A percentile compares a stretch with the other conserved stretches of the same genome.
Evolutionary conservation across 1,140 invertebrate genomes (phyloP).

Genomic region (Hypothenemus hampei): DNA sequence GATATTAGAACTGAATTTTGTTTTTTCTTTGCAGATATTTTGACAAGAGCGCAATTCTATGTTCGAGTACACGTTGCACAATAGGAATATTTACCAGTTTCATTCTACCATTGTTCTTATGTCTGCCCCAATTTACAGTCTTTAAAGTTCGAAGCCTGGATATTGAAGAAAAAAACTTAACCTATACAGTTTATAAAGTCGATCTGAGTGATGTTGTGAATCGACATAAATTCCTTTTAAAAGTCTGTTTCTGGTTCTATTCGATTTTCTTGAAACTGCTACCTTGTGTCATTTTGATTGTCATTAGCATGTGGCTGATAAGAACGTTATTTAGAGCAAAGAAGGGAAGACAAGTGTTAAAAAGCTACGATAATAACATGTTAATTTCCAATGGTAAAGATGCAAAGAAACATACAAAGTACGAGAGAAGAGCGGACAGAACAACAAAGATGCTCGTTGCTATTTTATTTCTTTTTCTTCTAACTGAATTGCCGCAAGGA

Average conservation of each 20-base stretch:
- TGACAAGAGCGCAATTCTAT: slow-evolving; percentile 54
- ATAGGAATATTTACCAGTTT: slow-evolving; percentile 69
- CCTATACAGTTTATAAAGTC: slow-evolving; percentile 59
- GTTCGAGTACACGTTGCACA: slow-evolving; percentile 64
- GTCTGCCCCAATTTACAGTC: slow-evolving; percentile 71
- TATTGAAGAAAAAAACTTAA: slow-evolving; percentile 45
- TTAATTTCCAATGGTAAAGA: slow-evolving; percentile 35
- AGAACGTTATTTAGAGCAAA: slow-evolving; percentile 66
- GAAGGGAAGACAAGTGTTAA: slow-evolving; percentile 60
- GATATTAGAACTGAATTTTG: neutral
- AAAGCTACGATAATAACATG: slow-evolving; percentile 57
- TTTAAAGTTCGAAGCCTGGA: slow-evolving; percentile 54
- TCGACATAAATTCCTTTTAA: slow-evolving; percentile 55
- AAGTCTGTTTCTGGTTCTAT: slow-evolving; percentile 84
- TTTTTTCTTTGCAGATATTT: slow-evolving; percentile 52
- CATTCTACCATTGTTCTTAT: slow-evolving; percentile 68
- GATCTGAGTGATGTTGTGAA: slow-evolving; percentile 55
- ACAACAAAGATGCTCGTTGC: slow-evolving; percentile 89
- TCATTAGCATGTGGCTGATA: slow-evolving; percentile 77
- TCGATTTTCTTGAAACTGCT: slow-evolving; percentile 78
- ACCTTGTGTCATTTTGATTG: slow-evolving; percentile 76
- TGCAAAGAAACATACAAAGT: slow-evolving; percentile 48
- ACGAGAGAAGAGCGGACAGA: slow-evolving; percentile 68
- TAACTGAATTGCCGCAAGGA: slow-evolving; percentile 84
- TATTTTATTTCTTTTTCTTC: slow-evolving; percentile 76